These are phyloP conservation scores for Ceratina japonica DNA, from an alignment of 1,140 invertebrate genomes.

Conservation along the genomic window DNA sequence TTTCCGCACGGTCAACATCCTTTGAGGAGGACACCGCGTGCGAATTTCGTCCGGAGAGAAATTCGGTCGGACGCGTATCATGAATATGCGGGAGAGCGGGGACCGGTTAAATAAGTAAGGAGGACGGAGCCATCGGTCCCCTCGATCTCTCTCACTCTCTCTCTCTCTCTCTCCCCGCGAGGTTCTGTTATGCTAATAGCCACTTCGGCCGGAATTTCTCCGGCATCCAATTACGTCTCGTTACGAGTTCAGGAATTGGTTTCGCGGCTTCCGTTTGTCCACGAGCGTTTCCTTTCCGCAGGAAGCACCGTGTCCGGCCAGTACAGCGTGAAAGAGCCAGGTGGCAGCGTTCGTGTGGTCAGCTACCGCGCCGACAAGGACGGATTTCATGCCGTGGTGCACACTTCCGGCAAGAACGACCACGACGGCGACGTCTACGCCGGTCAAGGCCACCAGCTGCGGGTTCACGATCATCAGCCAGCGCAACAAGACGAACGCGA, in stretches of 20 bases:
- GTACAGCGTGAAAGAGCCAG: conserved; percentile 84
- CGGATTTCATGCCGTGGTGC: conserved; percentile 82
- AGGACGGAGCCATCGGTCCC: neutral
- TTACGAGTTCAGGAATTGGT: neutral
- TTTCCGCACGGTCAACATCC: neutral
- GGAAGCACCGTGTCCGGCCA: conserved; percentile 81
- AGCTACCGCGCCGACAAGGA: conserved; percentile 74
- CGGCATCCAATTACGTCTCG: conserved; percentile 3
- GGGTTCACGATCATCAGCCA: conserved; percentile 39
- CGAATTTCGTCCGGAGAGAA: conserved; percentile 9
- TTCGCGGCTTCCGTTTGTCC: neutral
- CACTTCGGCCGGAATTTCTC: conserved; percentile 4
- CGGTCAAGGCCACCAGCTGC: conserved; percentile 39
- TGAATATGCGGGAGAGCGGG: conserved; percentile 3
- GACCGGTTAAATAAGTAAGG: neutral
- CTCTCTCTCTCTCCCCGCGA: too few species aligned
- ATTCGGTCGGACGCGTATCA: neutral
- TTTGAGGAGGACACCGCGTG: neutral
- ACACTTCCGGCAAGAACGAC: conserved; percentile 82
- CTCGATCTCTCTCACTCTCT: neutral
- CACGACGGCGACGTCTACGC: conserved; percentile 65
- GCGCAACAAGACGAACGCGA: conserved; percentile 26
- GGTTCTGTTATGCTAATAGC: neutral
- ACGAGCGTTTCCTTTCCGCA: conserved; percentile 49
- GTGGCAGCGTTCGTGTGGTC: conserved; percentile 73